Base-by-base conservation (phyloP, 30 jellyfish, hydroid and myxozoan genomes). In the Haliclystus octoradiatus region DNA sequence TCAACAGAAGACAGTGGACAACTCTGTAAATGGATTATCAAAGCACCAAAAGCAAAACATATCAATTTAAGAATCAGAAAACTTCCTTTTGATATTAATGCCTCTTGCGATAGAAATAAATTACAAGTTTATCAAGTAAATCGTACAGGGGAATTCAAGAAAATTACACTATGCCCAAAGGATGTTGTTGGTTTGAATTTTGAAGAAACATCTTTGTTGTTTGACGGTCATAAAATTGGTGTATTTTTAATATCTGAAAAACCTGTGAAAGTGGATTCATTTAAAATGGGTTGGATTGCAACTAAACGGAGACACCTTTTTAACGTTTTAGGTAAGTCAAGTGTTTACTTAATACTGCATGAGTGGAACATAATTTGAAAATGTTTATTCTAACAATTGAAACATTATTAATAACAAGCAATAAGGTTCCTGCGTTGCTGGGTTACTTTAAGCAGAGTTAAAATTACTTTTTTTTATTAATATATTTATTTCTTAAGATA, bases 1-100 rank as follows among this genome's bases (percentile, higher is more conserved):
- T 31, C 28, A 33, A 33, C 66, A n/a, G 23, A 24, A 0, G 52
- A 52, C 23, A 15, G 35, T 26, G 53, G 34, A n/a, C 28, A 7
- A 4, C n/a, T 29, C 24, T 76, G 89, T 62, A 24, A 64, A 1
- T 76, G 89, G 89, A 76, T 71, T 0, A 53, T 76, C 31, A 76
- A 76, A 53, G 33, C 89, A n/a, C 50, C 70, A 31, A 33, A 13
- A 25, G 5, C 52, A 1, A 33, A 66, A 26, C 4, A 28, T 1
- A 53, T 76, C 27, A 19, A 49, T 25, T 50, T 76, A 26, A 63
- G 52, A 29, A 67, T 76, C 28, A 76, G 68, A 76, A 67, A 60
- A 15, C 80, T 76, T 51, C 79, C 72, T 22, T 76, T 76, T 27
- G 34, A 57, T 2, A 35, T 28, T 50, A 69, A 31, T 7, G 26